phyloP scores from a whole-genome alignment of 2,113 vertebrate genomes.

The Orientallactaga bullata region DNA sequence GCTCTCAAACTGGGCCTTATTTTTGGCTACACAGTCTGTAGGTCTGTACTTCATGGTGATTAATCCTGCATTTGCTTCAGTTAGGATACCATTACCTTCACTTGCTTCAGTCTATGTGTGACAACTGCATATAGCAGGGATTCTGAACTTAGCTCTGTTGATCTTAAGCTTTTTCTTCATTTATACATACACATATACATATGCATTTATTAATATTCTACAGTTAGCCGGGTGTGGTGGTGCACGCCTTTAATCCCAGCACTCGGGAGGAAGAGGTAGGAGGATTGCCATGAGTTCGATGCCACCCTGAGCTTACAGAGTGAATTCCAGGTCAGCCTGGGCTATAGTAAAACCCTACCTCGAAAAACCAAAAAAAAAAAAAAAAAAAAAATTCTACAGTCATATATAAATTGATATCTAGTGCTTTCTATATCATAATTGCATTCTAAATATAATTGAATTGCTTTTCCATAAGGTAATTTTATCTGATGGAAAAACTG shows the following conservation, averaged over 20 bases:
- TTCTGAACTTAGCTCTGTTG: not conserved
- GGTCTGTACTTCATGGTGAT: not conserved
- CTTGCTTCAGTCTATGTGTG: not conserved
- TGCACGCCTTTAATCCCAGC: too few species aligned
- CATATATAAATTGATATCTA: not conserved
- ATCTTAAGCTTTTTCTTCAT: not conserved
- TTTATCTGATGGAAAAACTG: not conserved
- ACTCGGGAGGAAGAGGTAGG: too few species aligned
- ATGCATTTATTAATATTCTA: not conserved
- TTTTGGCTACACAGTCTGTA: not conserved
- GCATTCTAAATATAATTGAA: too few species aligned
- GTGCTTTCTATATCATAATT: not conserved
- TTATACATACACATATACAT: not conserved
- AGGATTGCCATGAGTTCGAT: too few species aligned
- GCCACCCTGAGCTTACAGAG: too few species aligned
- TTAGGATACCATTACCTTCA: not conserved
- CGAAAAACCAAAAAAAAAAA: too few species aligned
- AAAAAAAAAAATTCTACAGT: not conserved
- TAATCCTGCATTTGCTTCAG: not conserved
- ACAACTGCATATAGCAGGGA: not conserved
- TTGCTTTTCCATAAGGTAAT: not conserved
- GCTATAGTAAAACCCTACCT: too few species aligned
- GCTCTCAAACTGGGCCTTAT: not conserved
- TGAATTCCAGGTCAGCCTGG: too few species aligned
- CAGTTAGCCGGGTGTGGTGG: too few species aligned